Percentiles rank a stretch among this genome's conserved stretches.
phyloP scores from a whole-genome alignment of 2,113 vertebrate species.

The Cettia cetti region DNA sequence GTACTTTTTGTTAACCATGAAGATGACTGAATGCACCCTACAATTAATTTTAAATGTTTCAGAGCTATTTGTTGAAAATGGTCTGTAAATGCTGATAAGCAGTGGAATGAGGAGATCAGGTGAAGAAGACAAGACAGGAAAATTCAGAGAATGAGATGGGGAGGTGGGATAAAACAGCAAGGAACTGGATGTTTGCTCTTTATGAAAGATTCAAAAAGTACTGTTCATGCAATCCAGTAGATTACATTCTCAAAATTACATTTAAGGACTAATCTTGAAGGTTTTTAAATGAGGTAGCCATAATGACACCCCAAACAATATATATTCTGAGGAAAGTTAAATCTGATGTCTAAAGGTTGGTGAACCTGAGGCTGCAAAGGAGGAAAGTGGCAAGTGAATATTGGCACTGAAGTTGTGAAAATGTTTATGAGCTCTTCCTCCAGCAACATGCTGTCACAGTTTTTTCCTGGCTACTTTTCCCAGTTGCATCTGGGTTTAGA shows the following conservation, averaged over 20 bases:
- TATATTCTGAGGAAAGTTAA: background rate
- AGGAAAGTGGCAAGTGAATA: background rate
- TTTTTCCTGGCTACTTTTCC: background rate
- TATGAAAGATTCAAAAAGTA: background rate
- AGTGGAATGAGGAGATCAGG: background rate
- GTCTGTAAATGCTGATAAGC: background rate
- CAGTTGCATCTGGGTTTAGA: background rate
- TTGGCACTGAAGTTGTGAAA: background rate
- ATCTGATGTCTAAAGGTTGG: background rate
- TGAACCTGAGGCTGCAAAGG: background rate
- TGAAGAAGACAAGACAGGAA: background rate
- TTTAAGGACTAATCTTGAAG: background rate
- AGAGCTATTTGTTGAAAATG: background rate
- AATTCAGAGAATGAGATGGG: background rate
- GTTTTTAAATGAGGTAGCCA: background rate
- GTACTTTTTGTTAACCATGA: background rate
- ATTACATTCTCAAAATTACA: background rate
- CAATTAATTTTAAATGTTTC: background rate
- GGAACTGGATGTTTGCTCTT: background rate
- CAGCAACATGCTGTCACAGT: background rate
- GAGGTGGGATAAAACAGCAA: background rate
- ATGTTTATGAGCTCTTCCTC: background rate
- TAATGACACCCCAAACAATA: background rate
- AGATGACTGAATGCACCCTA: background rate
- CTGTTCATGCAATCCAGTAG: background rate